Percentiles rank a stretch among this genome's conserved stretches.
Evolutionary conservation across 1,140 invertebrate species (phyloP).

Genomic region (Drosophila rufa): DNA sequence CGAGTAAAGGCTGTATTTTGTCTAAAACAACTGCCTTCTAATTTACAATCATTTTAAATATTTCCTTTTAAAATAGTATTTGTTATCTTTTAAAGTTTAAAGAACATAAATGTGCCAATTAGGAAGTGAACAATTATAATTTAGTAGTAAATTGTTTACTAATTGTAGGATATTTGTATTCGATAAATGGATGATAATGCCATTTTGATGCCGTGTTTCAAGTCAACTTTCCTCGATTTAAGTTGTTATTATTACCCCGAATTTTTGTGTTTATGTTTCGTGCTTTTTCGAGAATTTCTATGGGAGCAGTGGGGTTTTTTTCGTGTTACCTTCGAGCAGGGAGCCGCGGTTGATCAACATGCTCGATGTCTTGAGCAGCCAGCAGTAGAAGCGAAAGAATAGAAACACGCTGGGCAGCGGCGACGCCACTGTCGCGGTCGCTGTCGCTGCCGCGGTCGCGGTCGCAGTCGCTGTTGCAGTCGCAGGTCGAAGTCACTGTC

Average conservation of each 20-base stretch:
- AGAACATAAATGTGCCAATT: no score
- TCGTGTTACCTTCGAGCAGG: slow-evolving; percentile 67
- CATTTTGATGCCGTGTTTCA: no score
- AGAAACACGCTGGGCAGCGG: slow-evolving; percentile 66
- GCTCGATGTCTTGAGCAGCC: slow-evolving; percentile 63
- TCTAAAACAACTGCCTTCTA: no score
- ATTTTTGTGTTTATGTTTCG: background rate
- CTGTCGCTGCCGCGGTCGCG: slow-evolving; percentile 17
- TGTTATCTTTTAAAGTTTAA: no score
- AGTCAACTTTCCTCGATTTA: background rate
- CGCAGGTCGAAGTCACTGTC: slow-evolving; percentile 8
- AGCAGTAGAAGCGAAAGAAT: slow-evolving; percentile 68
- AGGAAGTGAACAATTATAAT: no score
- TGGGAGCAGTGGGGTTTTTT: background rate
- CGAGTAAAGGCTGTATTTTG: no score
- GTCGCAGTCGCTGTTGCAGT: background rate
- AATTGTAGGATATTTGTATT: no score
- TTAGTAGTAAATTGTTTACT: no score
- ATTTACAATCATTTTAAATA: no score
- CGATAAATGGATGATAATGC: no score
- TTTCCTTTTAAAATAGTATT: no score
- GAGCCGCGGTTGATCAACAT: slow-evolving; percentile 78
- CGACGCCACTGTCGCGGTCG: slow-evolving; percentile 39
- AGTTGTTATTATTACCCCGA: background rate
- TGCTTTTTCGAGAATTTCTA: background rate